phyloP scores from a whole-genome alignment of 2,888 invertebrate genomes.

The Eurytoma adleriae region DNA sequence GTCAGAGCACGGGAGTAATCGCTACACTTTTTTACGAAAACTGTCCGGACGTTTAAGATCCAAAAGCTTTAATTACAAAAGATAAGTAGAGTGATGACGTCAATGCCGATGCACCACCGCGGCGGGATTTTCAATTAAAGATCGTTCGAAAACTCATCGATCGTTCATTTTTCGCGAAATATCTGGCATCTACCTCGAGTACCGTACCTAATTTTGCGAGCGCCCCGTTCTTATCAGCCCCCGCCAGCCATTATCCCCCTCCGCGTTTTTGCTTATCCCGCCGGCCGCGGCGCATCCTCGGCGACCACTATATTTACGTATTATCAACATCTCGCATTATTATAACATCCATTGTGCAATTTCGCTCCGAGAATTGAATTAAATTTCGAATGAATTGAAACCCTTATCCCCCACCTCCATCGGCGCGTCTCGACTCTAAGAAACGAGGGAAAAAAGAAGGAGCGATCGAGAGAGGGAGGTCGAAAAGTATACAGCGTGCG shows the following conservation, averaged over 20 bases:
- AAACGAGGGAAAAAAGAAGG: not conserved
- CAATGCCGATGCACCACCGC: too few species aligned
- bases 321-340: constrained; percentile 43
- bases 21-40: too few species aligned
- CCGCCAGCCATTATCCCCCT: too few species aligned
- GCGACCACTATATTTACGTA: constrained; percentile 21
- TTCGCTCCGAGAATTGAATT: constrained; percentile 51
- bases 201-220: too few species aligned
- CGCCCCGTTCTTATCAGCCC: too few species aligned
- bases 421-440: not conserved
- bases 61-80: too few species aligned
- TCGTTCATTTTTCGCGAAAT: not conserved
- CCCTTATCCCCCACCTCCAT: constrained; percentile 24
- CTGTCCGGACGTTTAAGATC: too few species aligned
- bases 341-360: constrained; percentile 48
- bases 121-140: too few species aligned
- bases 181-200: not conserved
- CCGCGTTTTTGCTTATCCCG: too few species aligned
- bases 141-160: too few species aligned
- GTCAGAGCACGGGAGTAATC: too few species aligned
- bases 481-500: constrained; percentile 28
- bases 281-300: not conserved
- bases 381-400: constrained; percentile 54
- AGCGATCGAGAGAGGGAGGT: not conserved
- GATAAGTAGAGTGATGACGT: too few species aligned